phyloP scores from a whole-genome alignment of 2,113 vertebrate genomes.

The Buteo buteo region DNA sequence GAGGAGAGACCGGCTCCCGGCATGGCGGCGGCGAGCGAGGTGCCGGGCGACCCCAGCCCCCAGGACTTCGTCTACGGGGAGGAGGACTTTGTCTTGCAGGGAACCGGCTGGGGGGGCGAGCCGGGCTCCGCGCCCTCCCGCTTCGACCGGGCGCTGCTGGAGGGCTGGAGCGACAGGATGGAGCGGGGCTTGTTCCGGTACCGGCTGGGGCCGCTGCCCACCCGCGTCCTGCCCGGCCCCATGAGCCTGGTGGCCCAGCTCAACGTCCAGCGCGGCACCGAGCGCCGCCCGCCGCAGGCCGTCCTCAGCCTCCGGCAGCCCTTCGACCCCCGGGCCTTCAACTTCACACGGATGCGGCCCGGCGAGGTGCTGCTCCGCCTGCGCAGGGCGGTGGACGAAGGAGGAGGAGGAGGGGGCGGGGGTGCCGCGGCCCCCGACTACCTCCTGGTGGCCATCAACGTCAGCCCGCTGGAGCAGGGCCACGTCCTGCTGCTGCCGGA shows the following conservation, averaged over 20 bases:
- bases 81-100: conserved; percentile 68
- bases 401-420: no score
- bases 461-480: conserved; percentile 87
- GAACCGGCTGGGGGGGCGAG: conserved; percentile 37
- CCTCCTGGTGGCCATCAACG: conserved; percentile 81
- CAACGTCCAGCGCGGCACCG: conserved; percentile 77
- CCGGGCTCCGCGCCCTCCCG: conserved; percentile 21
- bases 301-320: conserved; percentile 80
- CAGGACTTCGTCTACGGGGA: conserved; percentile 73
- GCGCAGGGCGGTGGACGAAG: neutral
- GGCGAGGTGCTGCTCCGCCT: conserved; percentile 84
- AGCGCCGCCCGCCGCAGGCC: conserved; percentile 84
- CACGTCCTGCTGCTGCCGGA: conserved; percentile 88
- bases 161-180: conserved; percentile 80
- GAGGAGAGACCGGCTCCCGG: no score
- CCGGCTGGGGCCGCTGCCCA: conserved; percentile 74
- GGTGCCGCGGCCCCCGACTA: neutral
- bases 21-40: neutral
- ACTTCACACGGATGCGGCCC: conserved; percentile 81
- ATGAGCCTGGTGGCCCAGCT: conserved; percentile 82
- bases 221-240: conserved; percentile 76
- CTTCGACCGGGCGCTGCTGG: conserved; percentile 77
- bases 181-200: conserved; percentile 84
- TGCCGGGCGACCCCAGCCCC: neutral
- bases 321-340: conserved; percentile 80